Conservation (phyloP, 2,113 vertebrate genomes). For the Toxostoma redivivum region DNA sequence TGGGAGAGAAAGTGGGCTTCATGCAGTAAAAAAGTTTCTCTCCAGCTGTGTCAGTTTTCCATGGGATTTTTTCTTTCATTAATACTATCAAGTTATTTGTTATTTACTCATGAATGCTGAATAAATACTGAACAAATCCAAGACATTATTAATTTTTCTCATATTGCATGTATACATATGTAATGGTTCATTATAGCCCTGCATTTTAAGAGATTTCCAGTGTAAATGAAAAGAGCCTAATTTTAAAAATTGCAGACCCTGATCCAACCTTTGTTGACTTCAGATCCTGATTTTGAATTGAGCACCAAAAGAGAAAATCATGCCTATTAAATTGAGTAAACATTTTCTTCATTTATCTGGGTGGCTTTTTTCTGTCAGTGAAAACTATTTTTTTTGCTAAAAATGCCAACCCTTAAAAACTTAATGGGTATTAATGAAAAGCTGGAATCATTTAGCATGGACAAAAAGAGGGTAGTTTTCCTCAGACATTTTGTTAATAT, state of each 20-base stretch:
- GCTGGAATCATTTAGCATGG: conserved; percentile 4
- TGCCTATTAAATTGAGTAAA: conserved; percentile 41
- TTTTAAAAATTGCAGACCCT: conserved; percentile 30
- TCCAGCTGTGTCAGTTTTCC: conserved; percentile 8
- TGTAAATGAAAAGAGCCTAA: conserved; percentile 15
- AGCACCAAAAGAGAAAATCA: conserved; percentile 38
- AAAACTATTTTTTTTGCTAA: conserved; percentile 28
- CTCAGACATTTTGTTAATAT: background rate
- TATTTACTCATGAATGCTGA: conserved; percentile 29
- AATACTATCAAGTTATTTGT: conserved; percentile 43
- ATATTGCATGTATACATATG: background rate
- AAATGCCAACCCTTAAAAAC: conserved; percentile 21
- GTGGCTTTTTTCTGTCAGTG: conserved; percentile 18
- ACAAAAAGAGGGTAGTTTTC: conserved; percentile 8
- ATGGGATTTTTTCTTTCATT: background rate
- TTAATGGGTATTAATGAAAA: conserved; percentile 55
- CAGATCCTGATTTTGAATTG: conserved; percentile 5
- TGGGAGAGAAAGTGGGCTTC: conserved; percentile 28
- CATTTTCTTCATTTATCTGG: conserved; percentile 37
- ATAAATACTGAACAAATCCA: background rate
- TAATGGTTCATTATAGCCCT: conserved; percentile 18
- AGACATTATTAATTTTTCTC: conserved; percentile 6
- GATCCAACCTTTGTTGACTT: conserved; percentile 41
- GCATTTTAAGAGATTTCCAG: background rate
- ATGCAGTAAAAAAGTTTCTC: background rate